Percentiles rank a stretch among this genome's conserved stretches.
Conservation (phyloP, 2,797 vertebrate genomes). For the Channa striata region DNA sequence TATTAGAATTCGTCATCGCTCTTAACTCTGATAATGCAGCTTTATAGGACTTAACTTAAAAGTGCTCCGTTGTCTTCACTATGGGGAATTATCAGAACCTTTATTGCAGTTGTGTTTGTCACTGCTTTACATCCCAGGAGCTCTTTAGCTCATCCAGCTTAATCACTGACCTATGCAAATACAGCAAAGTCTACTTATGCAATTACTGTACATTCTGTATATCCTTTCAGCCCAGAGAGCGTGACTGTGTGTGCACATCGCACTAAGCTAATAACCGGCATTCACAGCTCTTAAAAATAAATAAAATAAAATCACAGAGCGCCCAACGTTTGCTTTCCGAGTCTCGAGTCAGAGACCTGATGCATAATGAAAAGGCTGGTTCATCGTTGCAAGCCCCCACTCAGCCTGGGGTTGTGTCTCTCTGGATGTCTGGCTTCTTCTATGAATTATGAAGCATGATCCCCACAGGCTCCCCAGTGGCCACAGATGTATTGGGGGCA, state of each 20-base stretch:
- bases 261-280: slow-evolving; percentile 59
- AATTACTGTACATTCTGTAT: slow-evolving; percentile 55
- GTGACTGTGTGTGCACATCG: slow-evolving; percentile 38
- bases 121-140: slow-evolving; percentile 57
- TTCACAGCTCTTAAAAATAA: slow-evolving; percentile 36
- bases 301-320: slow-evolving; percentile 34
- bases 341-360: slow-evolving; percentile 54
- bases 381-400: slow-evolving; percentile 52
- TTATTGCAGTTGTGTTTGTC: slow-evolving; percentile 60
- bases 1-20: slow-evolving; percentile 59
- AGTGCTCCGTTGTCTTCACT: slow-evolving; percentile 49
- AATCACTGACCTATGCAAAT: slow-evolving; percentile 69
- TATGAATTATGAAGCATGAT: slow-evolving; percentile 86
- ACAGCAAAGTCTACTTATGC: slow-evolving; percentile 42
- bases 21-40: slow-evolving; percentile 43
- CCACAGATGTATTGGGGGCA: slow-evolving; percentile 71
- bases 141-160: slow-evolving; percentile 58
- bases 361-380: slow-evolving; percentile 78
- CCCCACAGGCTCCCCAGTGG: slow-evolving; percentile 68
- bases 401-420: slow-evolving; percentile 63
- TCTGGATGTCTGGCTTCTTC: slow-evolving; percentile 72
- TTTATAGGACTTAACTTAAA: slow-evolving; percentile 53
- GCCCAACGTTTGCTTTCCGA: slow-evolving; percentile 46
- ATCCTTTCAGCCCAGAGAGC: slow-evolving; percentile 34
- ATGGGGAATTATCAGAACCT: slow-evolving; percentile 64